phyloP scores from a whole-genome alignment of 2,888 invertebrate genomes.

The Stictocephala bisonia region DNA sequence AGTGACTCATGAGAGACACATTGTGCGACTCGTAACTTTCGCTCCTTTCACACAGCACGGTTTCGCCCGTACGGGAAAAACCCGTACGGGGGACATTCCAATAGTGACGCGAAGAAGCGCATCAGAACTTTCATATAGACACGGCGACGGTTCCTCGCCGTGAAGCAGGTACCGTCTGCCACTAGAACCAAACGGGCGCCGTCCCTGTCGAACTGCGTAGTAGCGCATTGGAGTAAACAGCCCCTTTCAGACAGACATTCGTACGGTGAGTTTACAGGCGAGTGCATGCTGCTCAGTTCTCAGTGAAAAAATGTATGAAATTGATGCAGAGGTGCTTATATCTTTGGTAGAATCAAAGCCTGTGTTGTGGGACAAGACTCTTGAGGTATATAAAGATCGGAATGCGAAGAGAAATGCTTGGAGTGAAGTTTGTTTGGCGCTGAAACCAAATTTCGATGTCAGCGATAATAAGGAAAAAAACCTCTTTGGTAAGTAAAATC shows the following conservation, averaged over 20 bases:
- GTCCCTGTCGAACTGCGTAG: conserved; percentile 30
- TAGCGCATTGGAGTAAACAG: conserved; percentile 3
- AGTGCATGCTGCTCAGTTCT: conserved; percentile 18
- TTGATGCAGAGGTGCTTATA: conserved; percentile 47
- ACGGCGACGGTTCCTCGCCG: conserved; percentile 25
- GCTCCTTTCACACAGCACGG: conserved; percentile 24
- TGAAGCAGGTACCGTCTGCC: conserved; percentile 26
- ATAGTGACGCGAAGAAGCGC: conserved; percentile 19
- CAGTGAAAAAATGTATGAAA: conserved; percentile 7
- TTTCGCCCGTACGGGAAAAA: no score
- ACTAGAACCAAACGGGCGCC: conserved; percentile 8
- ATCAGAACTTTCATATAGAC: conserved; percentile 6
- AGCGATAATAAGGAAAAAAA: conserved; percentile 41
- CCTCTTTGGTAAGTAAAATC: not conserved
- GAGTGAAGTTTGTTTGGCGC: conserved; percentile 42
- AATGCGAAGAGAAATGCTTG: conserved; percentile 52
- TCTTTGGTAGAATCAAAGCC: conserved; percentile 50
- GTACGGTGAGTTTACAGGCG: conserved; percentile 12
- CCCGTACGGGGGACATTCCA: conserved; percentile 29
- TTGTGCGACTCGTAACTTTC: no score
- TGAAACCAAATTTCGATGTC: conserved; percentile 34
- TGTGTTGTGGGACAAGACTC: conserved; percentile 52
- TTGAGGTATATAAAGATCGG: conserved; percentile 51
- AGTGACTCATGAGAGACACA: no score
- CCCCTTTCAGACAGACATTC: conserved; percentile 16